Percentiles rank a stretch among this genome's conserved stretches.
These are phyloP conservation scores for Euplagia quadripunctaria DNA, from an alignment of 2,888 invertebrate species.

Conservation along the genomic window DNA sequence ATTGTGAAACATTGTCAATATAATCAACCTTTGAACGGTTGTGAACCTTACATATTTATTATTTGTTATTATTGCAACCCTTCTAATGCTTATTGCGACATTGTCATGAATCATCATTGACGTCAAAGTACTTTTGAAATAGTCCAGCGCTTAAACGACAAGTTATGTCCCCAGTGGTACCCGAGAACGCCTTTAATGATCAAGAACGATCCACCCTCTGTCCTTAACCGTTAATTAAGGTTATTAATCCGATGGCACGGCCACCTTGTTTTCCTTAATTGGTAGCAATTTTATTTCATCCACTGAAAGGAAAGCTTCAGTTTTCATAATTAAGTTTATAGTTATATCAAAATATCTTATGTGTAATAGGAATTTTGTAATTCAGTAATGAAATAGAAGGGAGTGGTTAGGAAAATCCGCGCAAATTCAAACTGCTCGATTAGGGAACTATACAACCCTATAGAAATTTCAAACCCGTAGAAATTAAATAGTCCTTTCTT, in stretches of 20 bases:
- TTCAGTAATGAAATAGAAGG: not conserved
- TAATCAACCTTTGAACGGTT: not conserved
- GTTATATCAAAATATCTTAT: constrained; percentile 54
- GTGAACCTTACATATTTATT: not conserved
- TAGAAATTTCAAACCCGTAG: not conserved
- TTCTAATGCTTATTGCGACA: not conserved
- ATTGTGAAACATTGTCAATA: not conserved
- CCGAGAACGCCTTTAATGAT: constrained; percentile 68
- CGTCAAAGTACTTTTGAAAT: constrained; percentile 33
- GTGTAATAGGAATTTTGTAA: constrained; percentile 7
- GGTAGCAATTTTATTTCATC: constrained; percentile 82
- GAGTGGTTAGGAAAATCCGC: not conserved
- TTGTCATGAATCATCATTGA: constrained; percentile 6
- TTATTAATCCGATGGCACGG: constrained; percentile 83
- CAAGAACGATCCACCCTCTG: constrained; percentile 57
- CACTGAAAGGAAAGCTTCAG: constrained; percentile 66
- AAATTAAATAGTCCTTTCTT: not conserved
- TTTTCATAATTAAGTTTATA: constrained; percentile 75
- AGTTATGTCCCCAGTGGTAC: constrained; percentile 65
- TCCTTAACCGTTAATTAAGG: constrained; percentile 82
- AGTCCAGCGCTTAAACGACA: constrained; percentile 41
- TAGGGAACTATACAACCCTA: too few species aligned
- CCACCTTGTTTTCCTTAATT: constrained; percentile 84
- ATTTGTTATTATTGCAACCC: not conserved
- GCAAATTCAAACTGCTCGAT: too few species aligned